Percentiles rank a stretch among this genome's conserved stretches.
Evolutionary conservation across 2,797 vertebrate genomes (phyloP).

Genomic region (Enteromius argenteus): DNA sequence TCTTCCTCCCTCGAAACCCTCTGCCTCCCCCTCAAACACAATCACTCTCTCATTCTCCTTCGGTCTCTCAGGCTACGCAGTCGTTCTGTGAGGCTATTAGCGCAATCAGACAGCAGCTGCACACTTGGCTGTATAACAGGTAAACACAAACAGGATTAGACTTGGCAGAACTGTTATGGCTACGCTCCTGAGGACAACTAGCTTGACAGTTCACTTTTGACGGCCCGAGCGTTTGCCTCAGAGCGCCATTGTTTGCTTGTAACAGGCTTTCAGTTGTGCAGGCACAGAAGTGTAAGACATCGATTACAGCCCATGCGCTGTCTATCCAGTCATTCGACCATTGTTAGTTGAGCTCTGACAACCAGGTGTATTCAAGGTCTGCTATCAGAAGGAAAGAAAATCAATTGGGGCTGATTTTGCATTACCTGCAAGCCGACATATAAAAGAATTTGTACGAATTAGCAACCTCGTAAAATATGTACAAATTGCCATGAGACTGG

Average conservation of each 20-base stretch:
- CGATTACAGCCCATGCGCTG: conserved; percentile 44
- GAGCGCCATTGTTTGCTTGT: conserved; percentile 46
- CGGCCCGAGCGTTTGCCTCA: conserved; percentile 13
- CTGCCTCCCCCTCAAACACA: conserved; percentile 13
- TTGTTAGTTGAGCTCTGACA: conserved; percentile 50
- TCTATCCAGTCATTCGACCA: conserved; percentile 44
- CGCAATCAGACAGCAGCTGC: conserved; percentile 50
- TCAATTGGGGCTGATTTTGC: conserved; percentile 28
- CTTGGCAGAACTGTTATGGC: conserved; percentile 37
- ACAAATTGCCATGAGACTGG: too few species aligned
- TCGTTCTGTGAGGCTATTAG: conserved; percentile 46
- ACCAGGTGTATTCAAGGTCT: conserved; percentile 42
- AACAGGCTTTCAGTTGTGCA: conserved; percentile 38
- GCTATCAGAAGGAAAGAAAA: conserved; percentile 35
- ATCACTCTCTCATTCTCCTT: conserved; percentile 18
- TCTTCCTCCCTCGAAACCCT: conserved; percentile 18
- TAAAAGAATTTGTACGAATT: background rate
- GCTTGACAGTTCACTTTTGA: conserved; percentile 53
- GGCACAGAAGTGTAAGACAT: conserved; percentile 35
- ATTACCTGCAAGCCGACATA: background rate
- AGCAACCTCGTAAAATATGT: too few species aligned
- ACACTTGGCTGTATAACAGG: conserved; percentile 47
- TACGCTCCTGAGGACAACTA: conserved; percentile 36
- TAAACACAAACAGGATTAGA: conserved; percentile 48
- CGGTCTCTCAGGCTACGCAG: conserved; percentile 40